Conservation (phyloP, 92 coral and sea anemone genomes). For the Paragorgia papillata region DNA sequence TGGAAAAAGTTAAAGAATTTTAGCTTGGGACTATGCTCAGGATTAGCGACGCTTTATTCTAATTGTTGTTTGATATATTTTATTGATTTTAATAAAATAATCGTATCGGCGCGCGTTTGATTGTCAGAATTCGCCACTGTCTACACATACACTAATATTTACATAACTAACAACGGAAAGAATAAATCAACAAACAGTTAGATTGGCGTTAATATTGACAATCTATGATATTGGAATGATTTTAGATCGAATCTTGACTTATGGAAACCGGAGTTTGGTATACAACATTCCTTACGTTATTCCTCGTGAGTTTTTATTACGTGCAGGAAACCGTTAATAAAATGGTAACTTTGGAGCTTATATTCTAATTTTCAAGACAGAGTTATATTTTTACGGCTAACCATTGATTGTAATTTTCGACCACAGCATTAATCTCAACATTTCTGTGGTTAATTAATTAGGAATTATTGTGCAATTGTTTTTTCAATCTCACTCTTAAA, state of each 20-base stretch:
- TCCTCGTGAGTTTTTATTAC: no score
- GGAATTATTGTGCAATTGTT: neutral
- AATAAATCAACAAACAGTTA: no score
- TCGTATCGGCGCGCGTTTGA: neutral
- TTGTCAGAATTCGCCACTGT: neutral
- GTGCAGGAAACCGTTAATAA: no score
- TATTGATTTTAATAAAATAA: slow-evolving; percentile 3
- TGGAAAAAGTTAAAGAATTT: no score
- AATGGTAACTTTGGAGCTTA: no score
- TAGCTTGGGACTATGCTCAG: no score
- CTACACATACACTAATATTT: neutral
- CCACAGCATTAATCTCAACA: neutral
- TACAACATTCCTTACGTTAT: no score
- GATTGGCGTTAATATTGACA: neutral
- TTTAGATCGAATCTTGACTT: no score
- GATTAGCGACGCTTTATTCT: neutral
- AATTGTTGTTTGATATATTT: neutral
- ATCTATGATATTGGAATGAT: no score
- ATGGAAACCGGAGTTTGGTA: no score
- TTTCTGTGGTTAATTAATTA: neutral
- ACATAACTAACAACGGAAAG: neutral
- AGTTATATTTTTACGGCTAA: neutral
- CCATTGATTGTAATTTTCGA: neutral
- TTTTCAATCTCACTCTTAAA: no score
- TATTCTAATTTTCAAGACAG: no score